A percentile compares a stretch with the other conserved stretches of the same genome.
Evolutionary conservation across 2,888 invertebrate genomes (phyloP).

Genomic region (Acholoe squamosa): DNA sequence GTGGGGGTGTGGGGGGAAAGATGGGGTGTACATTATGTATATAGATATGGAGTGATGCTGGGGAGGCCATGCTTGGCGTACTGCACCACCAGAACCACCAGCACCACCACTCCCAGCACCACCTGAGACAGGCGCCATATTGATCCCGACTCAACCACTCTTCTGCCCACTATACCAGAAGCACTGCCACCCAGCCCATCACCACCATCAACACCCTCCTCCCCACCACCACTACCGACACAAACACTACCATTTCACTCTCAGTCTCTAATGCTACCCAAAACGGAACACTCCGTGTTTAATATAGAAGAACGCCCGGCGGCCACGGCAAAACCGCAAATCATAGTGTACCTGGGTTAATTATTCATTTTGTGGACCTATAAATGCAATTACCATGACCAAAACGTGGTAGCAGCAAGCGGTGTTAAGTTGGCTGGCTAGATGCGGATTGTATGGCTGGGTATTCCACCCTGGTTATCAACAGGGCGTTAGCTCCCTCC

Average conservation of each 20-base stretch:
- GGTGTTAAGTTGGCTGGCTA: background rate
- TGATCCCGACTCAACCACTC: constrained; percentile 18
- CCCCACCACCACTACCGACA: background rate
- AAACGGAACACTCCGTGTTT: background rate
- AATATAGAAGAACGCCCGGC: background rate
- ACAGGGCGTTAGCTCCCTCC: too few relatives aligned
- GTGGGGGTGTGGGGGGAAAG: background rate
- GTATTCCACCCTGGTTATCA: too few relatives aligned
- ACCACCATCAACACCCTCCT: background rate
- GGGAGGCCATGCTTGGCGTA: background rate
- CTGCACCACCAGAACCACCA: background rate
- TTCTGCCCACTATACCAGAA: background rate
- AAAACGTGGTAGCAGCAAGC: background rate
- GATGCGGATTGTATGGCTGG: background rate
- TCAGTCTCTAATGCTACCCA: background rate
- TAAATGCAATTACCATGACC: background rate
- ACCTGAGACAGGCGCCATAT: constrained; percentile 51
- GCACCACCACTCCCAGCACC: constrained; percentile 36
- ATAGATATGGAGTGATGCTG: background rate
- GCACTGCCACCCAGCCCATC: background rate
- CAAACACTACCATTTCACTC: background rate
- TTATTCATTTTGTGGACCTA: background rate
- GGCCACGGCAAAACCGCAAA: background rate
- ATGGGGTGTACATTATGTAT: constrained; percentile 16
- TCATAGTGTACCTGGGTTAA: background rate